Conservation (phyloP, 2,888 invertebrate species). For the Brachycybe producta region DNA sequence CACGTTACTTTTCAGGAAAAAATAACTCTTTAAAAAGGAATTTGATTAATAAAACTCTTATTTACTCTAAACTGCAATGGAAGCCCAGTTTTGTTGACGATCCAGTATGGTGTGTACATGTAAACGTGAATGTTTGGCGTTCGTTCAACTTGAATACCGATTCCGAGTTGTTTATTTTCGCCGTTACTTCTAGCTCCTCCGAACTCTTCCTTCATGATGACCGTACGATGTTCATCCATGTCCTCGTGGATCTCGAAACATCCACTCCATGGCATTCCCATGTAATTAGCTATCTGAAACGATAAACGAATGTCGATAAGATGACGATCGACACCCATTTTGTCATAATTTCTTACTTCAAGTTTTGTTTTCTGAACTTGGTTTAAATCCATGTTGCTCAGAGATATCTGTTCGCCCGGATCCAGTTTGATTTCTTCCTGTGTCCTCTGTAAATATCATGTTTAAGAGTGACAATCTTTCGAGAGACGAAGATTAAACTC, state of each 20-base stretch:
- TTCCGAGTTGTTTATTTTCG: slow-evolving; percentile 49
- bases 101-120: slow-evolving; percentile 72
- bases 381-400: slow-evolving; percentile 51
- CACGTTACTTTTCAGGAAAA: not conserved
- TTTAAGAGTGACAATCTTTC: not conserved
- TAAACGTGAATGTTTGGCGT: slow-evolving; percentile 47
- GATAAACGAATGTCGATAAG: not conserved
- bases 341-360: slow-evolving; percentile 25
- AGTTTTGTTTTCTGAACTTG: slow-evolving; percentile 36
- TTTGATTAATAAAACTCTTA: slow-evolving; percentile 11
- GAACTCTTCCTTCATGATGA: slow-evolving; percentile 51
- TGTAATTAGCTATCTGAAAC: slow-evolving; percentile 45
- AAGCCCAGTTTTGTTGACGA: slow-evolving; percentile 74
- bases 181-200: slow-evolving; percentile 49
- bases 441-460: slow-evolving; percentile 9
- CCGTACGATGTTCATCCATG: slow-evolving; percentile 45
- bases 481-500: not conserved
- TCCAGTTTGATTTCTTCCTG: slow-evolving; percentile 19
- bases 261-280: slow-evolving; percentile 56
- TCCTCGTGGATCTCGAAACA: slow-evolving; percentile 50
- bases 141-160: slow-evolving; percentile 52
- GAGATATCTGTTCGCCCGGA: slow-evolving; percentile 48
- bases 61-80: slow-evolving; percentile 64
- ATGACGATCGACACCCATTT: not conserved
- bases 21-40: not conserved